These are phyloP conservation scores for Conistra vaccinii DNA, from an alignment of 2,888 invertebrate species.

Conservation along the genomic window DNA sequence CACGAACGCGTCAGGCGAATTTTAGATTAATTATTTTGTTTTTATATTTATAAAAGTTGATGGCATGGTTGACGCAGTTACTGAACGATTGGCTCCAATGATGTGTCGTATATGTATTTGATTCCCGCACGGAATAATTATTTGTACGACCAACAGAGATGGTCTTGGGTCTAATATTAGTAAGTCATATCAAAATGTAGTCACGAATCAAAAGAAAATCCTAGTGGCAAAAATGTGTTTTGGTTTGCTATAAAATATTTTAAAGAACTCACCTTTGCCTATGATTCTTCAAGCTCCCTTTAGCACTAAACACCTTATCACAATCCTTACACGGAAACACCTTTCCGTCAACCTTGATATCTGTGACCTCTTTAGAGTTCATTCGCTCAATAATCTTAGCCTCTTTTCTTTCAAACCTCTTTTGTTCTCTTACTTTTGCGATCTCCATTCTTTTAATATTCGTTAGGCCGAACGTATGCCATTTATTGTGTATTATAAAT, in stretches of 20 bases:
- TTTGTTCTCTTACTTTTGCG: constrained; percentile 72
- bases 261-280: constrained; percentile 76
- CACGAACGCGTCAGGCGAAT: not conserved
- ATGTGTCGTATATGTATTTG: not conserved
- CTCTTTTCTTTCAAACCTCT: constrained; percentile 69
- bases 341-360: constrained; percentile 56
- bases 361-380: constrained; percentile 64
- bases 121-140: not conserved
- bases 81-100: not conserved
- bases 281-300: constrained; percentile 82
- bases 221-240: not conserved
- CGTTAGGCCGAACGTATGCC: constrained; percentile 84
- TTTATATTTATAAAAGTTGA: no score
- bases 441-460: constrained; percentile 76
- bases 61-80: not conserved
- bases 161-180: not conserved
- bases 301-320: constrained; percentile 78
- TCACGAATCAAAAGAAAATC: not conserved
- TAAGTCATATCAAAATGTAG: not conserved
- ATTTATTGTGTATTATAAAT: constrained; percentile 85
- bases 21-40: not conserved
- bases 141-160: not conserved
- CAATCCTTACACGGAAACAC: constrained; percentile 82
- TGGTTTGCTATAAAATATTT: not conserved
- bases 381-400: constrained; percentile 69